These are phyloP conservation scores for Ophion slaviceki DNA, from an alignment of 2,888 invertebrate species.

Conservation along the genomic window DNA sequence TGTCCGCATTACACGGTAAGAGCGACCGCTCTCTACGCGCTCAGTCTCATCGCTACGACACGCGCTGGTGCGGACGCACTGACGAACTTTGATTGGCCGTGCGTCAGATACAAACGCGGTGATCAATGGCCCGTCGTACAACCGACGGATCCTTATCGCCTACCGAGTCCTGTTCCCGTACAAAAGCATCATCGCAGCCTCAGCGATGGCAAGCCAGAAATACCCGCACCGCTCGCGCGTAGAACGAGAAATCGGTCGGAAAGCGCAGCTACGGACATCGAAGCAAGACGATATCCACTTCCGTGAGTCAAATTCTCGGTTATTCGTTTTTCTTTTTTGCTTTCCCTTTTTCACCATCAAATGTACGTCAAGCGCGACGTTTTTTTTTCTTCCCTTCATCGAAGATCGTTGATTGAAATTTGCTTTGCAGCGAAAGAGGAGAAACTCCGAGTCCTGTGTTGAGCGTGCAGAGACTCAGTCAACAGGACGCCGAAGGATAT, in stretches of 20 bases:
- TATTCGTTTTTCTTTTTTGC: constrained; percentile 5
- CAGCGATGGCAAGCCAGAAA: constrained; percentile 81
- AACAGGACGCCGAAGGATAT: constrained; percentile 91
- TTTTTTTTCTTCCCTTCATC: constrained; percentile 67
- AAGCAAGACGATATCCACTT: constrained; percentile 77
- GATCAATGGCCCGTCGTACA: constrained; percentile 80
- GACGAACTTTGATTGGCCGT: constrained; percentile 77
- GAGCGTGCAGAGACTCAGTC: constrained; percentile 91
- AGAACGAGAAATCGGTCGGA: constrained; percentile 81
- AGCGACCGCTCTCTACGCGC: constrained; percentile 94
- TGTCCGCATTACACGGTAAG: constrained; percentile 94
- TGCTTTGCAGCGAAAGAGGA: constrained; percentile 87
- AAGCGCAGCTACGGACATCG: constrained; percentile 82
- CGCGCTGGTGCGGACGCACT: constrained; percentile 92
- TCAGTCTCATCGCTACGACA: constrained; percentile 94
- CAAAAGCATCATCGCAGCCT: constrained; percentile 81
- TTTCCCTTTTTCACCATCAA: background rate
- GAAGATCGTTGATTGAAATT: constrained; percentile 79
- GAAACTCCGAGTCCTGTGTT: constrained; percentile 95
- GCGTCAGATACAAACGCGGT: constrained; percentile 80
- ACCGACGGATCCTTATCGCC: constrained; percentile 72
- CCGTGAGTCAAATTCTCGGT: constrained; percentile 71
- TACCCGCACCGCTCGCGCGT: constrained; percentile 76
- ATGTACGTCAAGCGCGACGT: background rate
- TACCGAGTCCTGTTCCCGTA: constrained; percentile 76